Conservation (phyloP, 2,888 invertebrate species). For the Lingula anatina region DNA sequence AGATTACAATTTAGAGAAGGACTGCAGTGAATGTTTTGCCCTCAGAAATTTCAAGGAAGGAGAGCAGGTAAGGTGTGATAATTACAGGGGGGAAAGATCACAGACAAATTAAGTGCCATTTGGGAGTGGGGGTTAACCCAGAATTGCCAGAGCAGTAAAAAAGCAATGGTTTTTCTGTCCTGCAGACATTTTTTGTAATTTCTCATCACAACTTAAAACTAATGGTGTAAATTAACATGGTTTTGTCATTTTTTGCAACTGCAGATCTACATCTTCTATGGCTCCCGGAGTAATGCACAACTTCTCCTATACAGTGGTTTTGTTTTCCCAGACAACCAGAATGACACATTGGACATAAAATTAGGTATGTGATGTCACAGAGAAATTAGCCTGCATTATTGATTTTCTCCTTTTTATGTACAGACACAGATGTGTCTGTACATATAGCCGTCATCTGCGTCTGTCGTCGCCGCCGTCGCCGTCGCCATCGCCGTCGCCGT, state of each 20-base stretch:
- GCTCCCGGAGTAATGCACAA: slow-evolving; percentile 80
- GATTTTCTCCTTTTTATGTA: no score
- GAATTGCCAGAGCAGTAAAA: not conserved
- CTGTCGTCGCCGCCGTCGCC: no score
- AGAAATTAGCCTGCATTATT: no score
- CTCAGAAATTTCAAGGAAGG: slow-evolving; percentile 68
- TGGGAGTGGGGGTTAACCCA: not conserved
- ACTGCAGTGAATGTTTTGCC: slow-evolving; percentile 75
- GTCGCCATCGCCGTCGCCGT: no score
- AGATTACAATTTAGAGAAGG: slow-evolving; percentile 69
- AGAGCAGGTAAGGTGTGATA: slow-evolving; percentile 59
- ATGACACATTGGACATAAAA: slow-evolving; percentile 71
- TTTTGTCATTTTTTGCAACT: slow-evolving; percentile 7
- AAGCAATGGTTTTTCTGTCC: not conserved
- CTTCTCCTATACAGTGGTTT: slow-evolving; percentile 79
- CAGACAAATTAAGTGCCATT: not conserved
- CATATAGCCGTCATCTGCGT: no score
- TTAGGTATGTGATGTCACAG: slow-evolving; percentile 64
- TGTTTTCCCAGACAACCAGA: slow-evolving; percentile 69
- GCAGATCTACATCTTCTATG: slow-evolving; percentile 89
- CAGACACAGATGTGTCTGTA: no score
- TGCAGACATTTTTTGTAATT: not conserved
- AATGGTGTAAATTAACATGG: not conserved
- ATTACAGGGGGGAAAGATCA: not conserved
- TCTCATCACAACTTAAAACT: not conserved